Base-by-base conservation (phyloP, 2,797 vertebrate species). In the Lagocephalus sceleratus region DNA sequence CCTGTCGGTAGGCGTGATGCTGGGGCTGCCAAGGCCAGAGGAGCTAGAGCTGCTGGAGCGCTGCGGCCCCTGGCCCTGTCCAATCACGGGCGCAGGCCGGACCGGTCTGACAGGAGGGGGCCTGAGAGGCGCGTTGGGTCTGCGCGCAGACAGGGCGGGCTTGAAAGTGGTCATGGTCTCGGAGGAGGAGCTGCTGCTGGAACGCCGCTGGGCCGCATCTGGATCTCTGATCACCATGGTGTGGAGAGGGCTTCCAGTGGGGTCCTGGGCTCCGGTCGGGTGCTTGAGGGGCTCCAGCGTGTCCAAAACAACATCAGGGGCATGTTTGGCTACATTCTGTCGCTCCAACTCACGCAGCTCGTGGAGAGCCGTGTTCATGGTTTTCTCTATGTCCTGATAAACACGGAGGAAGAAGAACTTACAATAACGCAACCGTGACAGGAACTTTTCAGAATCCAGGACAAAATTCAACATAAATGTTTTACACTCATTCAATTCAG, bases 141-240 rank as follows among this genome's bases (percentile, higher is more conserved):
- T 89, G 35, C 94, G 92, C 0, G 84, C 89, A 0, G 93, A 93
- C 54, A 95, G 87, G 0, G 93, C 90, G 0, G 95, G 95, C 81
- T 96, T 98, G 77, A 98, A 98, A 23, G 95, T 96, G 81, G 91
- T 96, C 94, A 97, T 93, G 89, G 94, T 95, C 85, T 98, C 95
- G 0, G 92, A 87, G 62, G 90, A 94, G 53, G 94, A 93, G 84
- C 91, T 93, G 79, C 93, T 94, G 89, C 93, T 94, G 87, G 93
- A 94, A 46, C 95, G 92, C 22, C 94, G 88, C 87, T 94, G 91
- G 51, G 87, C 94, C 0, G 95, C 95, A 0, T 98, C 95, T 0
- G 94, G 95, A 82, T 97, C 95, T 10, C 95, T 86, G 85, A 98
- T 97, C 75, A 93, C 90, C 65, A 96, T 97, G 81, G 95, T 97